Conservation (phyloP, 2,113 vertebrate genomes). For the Tenebrosternarchus preto region DNA sequence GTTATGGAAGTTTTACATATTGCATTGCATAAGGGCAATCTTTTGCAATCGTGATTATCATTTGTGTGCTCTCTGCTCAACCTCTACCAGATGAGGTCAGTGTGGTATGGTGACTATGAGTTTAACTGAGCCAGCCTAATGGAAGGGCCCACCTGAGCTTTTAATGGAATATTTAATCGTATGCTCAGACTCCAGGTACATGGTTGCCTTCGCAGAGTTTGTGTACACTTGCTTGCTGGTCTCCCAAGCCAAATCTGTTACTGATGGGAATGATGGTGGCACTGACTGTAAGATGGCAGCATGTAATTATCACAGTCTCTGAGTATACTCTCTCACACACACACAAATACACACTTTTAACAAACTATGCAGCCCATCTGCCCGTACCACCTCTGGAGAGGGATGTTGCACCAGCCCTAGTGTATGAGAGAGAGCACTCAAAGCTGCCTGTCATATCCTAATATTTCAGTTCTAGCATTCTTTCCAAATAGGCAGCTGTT, state of each 20-base stretch:
- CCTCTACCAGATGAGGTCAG: slow-evolving; percentile 70
- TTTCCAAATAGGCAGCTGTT: slow-evolving; percentile 43
- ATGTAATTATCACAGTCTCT: slow-evolving; percentile 42
- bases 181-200: slow-evolving; percentile 41
- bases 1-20: slow-evolving; percentile 32
- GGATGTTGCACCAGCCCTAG: slow-evolving; percentile 16
- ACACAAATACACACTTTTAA: slow-evolving; percentile 34
- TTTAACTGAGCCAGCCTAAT: slow-evolving; percentile 59
- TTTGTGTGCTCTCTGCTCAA: slow-evolving; percentile 58
- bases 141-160: slow-evolving; percentile 51
- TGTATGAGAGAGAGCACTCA: slow-evolving; percentile 40
- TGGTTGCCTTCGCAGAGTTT: slow-evolving; percentile 27
- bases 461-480: slow-evolving; percentile 40
- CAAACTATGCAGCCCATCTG: slow-evolving; percentile 49
- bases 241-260: not conserved
- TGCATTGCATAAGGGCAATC: too few relatives aligned
- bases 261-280: slow-evolving; percentile 15
- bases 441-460: slow-evolving; percentile 34
- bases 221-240: slow-evolving; percentile 42
- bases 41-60: slow-evolving; percentile 15
- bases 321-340: slow-evolving; percentile 26
- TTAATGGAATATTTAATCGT: slow-evolving; percentile 30
- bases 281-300: slow-evolving; percentile 29
- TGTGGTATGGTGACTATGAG: slow-evolving; percentile 57
- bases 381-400: slow-evolving; percentile 34